phyloP scores from a whole-genome alignment of 2,888 invertebrate genomes.

The Phrixothrix hirtus region DNA sequence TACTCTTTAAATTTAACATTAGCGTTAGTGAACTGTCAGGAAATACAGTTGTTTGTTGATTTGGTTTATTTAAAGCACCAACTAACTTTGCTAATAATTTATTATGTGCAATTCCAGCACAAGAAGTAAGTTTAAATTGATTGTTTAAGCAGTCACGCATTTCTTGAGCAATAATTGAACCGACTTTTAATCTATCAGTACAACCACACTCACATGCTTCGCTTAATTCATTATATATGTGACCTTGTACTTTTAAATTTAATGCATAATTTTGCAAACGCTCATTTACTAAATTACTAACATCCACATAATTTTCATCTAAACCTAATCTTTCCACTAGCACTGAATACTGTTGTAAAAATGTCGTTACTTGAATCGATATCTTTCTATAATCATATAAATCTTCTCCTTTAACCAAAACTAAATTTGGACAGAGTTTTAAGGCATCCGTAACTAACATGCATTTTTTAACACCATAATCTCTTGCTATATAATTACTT shows the following conservation, averaged over 20 bases:
- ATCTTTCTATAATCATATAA: slow-evolving; percentile 77
- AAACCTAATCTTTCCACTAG: slow-evolving; percentile 80
- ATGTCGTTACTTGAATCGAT: slow-evolving; percentile 74
- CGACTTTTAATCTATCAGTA: slow-evolving; percentile 67
- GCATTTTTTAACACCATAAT: slow-evolving; percentile 75
- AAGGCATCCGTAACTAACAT: slow-evolving; percentile 77
- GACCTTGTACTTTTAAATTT: slow-evolving; percentile 58
- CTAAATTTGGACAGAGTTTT: slow-evolving; percentile 72
- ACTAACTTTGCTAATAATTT: slow-evolving; percentile 81
- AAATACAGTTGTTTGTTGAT: slow-evolving; percentile 78
- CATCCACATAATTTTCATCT: slow-evolving; percentile 85
- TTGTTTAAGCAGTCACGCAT: slow-evolving; percentile 70
- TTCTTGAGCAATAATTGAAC: slow-evolving; percentile 75
- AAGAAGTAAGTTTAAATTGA: slow-evolving; percentile 74
- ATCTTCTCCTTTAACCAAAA: slow-evolving; percentile 82
- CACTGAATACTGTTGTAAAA: slow-evolving; percentile 72
- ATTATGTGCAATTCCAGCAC: slow-evolving; percentile 83
- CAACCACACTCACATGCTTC: slow-evolving; percentile 76
- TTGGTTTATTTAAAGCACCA: slow-evolving; percentile 74
- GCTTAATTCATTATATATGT: slow-evolving; percentile 62
- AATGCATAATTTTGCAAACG: slow-evolving; percentile 48
- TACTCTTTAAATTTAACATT: slow-evolving; percentile 65
- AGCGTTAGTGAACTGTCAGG: slow-evolving; percentile 70
- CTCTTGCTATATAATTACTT: slow-evolving; percentile 80
- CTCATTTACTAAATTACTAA: slow-evolving; percentile 68